phyloP scores from a whole-genome alignment of 2,113 vertebrate species.

The Stigmatopora nigra region DNA sequence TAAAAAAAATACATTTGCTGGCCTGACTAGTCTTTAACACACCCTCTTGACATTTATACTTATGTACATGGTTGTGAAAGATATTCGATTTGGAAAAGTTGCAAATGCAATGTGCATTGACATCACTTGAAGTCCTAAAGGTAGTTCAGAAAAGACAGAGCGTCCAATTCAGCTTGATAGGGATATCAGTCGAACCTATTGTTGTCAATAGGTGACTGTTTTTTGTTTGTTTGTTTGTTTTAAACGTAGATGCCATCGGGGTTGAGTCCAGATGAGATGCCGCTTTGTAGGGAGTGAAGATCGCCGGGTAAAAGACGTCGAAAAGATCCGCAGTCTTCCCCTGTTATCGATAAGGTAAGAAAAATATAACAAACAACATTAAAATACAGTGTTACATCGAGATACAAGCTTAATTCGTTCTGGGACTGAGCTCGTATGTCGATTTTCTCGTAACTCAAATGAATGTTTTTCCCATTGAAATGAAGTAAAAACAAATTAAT shows the following conservation, averaged over 20 bases:
- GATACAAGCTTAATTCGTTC: too few species aligned
- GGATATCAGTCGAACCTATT: neutral
- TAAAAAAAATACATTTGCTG: slow-evolving; percentile 23
- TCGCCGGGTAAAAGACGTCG: slow-evolving; percentile 84
- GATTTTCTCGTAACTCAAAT: too few species aligned
- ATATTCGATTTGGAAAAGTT: slow-evolving; percentile 9
- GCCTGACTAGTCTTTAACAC: slow-evolving; percentile 1
- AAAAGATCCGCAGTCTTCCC: slow-evolving; percentile 77
- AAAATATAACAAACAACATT: too few species aligned
- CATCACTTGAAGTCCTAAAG: slow-evolving; percentile 33
- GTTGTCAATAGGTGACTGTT: slow-evolving; percentile 2
- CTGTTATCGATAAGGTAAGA: slow-evolving; percentile 37
- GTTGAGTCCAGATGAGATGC: slow-evolving; percentile 81
- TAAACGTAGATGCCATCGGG: slow-evolving; percentile 95
- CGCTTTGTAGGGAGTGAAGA: slow-evolving; percentile 83
- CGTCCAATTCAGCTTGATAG: neutral
- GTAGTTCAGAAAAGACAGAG: slow-evolving; percentile 22
- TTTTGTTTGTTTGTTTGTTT: slow-evolving; percentile 24
- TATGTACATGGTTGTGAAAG: neutral
- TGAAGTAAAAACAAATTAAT: too few species aligned
- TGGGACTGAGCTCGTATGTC: too few species aligned
- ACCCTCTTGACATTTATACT: too few species aligned
- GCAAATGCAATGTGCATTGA: slow-evolving; percentile 24
- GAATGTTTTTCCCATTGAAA: too few species aligned
- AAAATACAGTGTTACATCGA: too few species aligned